Evolutionary conservation across 2,888 invertebrate genomes (phyloP).

Genomic region (Lacanobia wlatinum): DNA sequence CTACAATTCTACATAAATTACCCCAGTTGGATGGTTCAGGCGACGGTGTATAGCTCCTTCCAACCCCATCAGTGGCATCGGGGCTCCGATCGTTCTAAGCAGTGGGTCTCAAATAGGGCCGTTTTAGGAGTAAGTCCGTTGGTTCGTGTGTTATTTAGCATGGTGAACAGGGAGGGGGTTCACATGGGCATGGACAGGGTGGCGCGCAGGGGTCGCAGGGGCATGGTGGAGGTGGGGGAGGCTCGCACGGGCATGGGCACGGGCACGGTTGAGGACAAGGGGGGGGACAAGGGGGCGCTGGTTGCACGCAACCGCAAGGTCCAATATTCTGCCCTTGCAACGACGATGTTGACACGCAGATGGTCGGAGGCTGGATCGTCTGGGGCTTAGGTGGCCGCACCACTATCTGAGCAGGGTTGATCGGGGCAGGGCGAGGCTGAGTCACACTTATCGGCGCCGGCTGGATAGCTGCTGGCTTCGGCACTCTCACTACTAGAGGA

Average conservation of each 20-base stretch:
- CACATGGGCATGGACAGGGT: constrained; percentile 34
- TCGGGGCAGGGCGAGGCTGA: constrained; percentile 71
- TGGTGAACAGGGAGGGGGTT: constrained; percentile 36
- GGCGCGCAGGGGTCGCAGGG: constrained; percentile 9
- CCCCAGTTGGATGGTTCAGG: constrained; percentile 4
- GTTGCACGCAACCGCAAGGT: constrained; percentile 29
- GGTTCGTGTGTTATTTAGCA: constrained; percentile 47
- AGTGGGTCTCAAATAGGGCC: constrained; percentile 7
- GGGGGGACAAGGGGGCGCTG: constrained; percentile 9
- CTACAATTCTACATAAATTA: not conserved
- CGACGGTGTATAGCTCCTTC: constrained; percentile 19
- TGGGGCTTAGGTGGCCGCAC: constrained; percentile 73
- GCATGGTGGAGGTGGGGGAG: constrained; percentile 20
- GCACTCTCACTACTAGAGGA: constrained; percentile 73
- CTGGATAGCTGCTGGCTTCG: constrained; percentile 70
- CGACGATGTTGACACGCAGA: constrained; percentile 65
- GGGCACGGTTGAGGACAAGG: not conserved
- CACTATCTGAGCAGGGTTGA: constrained; percentile 75
- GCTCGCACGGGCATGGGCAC: constrained; percentile 27
- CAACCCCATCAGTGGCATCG: not conserved
- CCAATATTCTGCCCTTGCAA: constrained; percentile 28
- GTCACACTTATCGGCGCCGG: constrained; percentile 75
- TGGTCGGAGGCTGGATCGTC: constrained; percentile 73
- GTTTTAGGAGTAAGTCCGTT: constrained; percentile 31
- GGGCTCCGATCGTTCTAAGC: constrained; percentile 17